phyloP scores from a whole-genome alignment of 2,797 vertebrate genomes.

The Sardinella longiceps region DNA sequence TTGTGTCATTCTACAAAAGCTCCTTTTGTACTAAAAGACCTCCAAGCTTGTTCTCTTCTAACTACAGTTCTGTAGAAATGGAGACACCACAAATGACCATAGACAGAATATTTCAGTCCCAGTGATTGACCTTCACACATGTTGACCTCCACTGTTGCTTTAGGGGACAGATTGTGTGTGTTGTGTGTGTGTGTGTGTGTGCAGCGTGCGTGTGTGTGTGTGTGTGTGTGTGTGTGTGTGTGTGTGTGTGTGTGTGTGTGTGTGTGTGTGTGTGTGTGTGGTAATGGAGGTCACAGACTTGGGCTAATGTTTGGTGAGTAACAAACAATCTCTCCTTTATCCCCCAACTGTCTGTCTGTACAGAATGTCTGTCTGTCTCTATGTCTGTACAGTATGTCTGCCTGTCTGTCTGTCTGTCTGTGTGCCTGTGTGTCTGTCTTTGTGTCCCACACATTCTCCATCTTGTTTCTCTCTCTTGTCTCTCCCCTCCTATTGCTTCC shows the following conservation, averaged over 20 bases:
- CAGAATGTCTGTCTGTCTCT: too few relatives aligned
- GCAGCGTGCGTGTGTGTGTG: too few relatives aligned
- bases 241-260: neutral
- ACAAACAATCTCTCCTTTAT: neutral
- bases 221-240: too few relatives aligned
- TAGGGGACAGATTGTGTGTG: neutral
- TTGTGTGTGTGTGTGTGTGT: neutral
- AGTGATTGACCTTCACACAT: neutral
- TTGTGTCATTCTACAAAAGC: too few relatives aligned
- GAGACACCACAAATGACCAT: neutral
- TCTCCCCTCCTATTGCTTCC: neutral
- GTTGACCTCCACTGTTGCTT: neutral
- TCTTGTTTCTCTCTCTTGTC: neutral
- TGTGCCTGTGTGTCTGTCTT: neutral
- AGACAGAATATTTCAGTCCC: neutral
- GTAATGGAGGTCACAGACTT: too few relatives aligned
- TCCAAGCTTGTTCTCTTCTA: neutral
- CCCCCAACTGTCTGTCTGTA: neutral
- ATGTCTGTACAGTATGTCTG: too few relatives aligned
- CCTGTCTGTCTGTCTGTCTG: neutral
- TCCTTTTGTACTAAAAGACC: too few relatives aligned
- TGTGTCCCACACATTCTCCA: neutral
- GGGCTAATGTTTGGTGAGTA: too few relatives aligned
- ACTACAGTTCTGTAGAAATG: neutral
- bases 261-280: neutral